These are phyloP conservation scores for Drosophila lacertosa DNA, from an alignment of 1,140 invertebrate genomes.

Conservation along the genomic window DNA sequence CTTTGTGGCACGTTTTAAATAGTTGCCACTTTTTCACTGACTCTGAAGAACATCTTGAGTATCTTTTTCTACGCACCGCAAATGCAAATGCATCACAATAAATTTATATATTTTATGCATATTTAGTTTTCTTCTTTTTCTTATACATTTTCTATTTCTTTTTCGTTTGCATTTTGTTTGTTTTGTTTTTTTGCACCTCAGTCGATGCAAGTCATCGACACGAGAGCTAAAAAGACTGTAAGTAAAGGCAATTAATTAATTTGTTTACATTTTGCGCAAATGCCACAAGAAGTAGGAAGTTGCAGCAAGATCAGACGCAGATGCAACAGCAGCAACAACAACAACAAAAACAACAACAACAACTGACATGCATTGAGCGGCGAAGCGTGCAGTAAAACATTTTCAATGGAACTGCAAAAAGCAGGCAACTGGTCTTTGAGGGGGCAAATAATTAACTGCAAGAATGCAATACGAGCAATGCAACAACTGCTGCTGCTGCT, in stretches of 20 bases:
- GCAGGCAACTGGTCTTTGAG: slow-evolving; percentile 49
- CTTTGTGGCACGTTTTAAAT: too few species aligned
- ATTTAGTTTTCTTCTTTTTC: slow-evolving; percentile 5
- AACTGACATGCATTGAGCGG: slow-evolving; percentile 76
- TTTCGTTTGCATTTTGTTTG: slow-evolving; percentile 1
- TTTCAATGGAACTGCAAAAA: slow-evolving; percentile 76
- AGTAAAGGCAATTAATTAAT: slow-evolving; percentile 81
- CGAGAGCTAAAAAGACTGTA: slow-evolving; percentile 55
- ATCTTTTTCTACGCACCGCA: slow-evolving; percentile 8
- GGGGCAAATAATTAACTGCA: slow-evolving; percentile 78
- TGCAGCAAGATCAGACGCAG: slow-evolving; percentile 79
- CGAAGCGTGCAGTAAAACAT: slow-evolving; percentile 82
- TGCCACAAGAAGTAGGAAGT: slow-evolving; percentile 78
- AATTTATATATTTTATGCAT: slow-evolving; percentile 37
- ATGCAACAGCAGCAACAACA: slow-evolving; percentile 54
- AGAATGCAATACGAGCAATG: slow-evolving; percentile 79
- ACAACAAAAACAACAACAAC: slow-evolving; percentile 45
- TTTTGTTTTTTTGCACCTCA: slow-evolving; percentile 6
- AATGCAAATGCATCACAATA: slow-evolving; percentile 28
- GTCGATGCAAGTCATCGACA: slow-evolving; percentile 33
- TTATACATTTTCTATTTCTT: slow-evolving; percentile 12
- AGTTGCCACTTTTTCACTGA: background rate
- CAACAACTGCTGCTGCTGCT: slow-evolving; percentile 24
- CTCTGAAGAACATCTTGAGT: slow-evolving; percentile 5
- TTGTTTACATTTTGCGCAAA: slow-evolving; percentile 78